phyloP scores from a whole-genome alignment of 2,797 vertebrate species.

The Phalanger gymnotis region DNA sequence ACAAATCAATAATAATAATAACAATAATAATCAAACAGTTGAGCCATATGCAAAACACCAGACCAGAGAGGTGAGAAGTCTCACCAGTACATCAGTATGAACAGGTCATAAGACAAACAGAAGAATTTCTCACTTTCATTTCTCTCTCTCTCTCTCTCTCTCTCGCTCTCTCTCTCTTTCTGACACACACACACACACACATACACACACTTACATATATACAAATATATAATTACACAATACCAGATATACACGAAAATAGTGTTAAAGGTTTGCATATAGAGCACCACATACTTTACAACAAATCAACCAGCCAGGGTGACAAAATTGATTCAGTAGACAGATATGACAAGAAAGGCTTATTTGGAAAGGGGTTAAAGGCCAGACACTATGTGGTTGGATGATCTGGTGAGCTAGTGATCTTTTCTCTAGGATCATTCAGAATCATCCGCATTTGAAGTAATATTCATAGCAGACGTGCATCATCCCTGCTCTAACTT shows the following conservation, averaged over 20 bases:
- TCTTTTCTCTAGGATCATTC: constrained; percentile 34
- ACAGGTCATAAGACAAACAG: constrained; percentile 63
- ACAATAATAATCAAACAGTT: constrained; percentile 23
- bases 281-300: constrained; percentile 69
- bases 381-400: constrained; percentile 55
- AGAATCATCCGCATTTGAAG: background rate
- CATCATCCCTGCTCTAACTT: background rate
- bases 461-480: background rate
- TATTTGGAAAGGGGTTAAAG: constrained; percentile 72
- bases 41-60: constrained; percentile 26
- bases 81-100: constrained; percentile 33
- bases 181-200: background rate
- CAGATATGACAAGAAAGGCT: constrained; percentile 67
- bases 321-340: constrained; percentile 49
- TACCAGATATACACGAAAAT: constrained; percentile 29
- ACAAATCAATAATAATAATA: background rate
- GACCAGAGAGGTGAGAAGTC: background rate
- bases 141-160: constrained; percentile 16
- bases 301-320: constrained; percentile 21
- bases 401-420: constrained; percentile 16
- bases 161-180: constrained; percentile 14
- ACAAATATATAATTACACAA: constrained; percentile 10
- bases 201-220: background rate
- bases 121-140: constrained; percentile 28
- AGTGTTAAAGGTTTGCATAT: constrained; percentile 65